phyloP scores from a whole-genome alignment of 2,888 invertebrate genomes.

The Metopia argyrocephala region DNA sequence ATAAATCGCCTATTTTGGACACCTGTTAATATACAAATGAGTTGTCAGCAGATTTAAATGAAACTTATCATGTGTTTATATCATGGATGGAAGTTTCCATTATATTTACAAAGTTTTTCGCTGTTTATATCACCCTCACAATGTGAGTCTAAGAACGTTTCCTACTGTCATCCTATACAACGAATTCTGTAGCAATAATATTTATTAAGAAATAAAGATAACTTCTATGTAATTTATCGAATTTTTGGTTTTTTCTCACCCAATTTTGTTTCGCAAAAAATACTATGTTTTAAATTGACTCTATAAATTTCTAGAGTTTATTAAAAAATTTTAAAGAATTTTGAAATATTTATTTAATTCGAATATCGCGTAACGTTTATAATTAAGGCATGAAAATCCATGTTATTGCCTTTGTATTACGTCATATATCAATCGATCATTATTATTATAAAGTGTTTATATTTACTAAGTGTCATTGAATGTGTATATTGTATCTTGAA shows the following conservation, averaged over 20 bases:
- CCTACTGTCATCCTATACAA: too few relatives aligned
- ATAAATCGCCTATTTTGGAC: too few relatives aligned
- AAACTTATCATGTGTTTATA: too few relatives aligned
- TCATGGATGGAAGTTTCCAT: too few relatives aligned
- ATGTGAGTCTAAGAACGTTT: too few relatives aligned
- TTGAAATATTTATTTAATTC: neutral
- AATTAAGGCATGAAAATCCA: neutral
- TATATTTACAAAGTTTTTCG: too few relatives aligned
- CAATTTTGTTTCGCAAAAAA: neutral
- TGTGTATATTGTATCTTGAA: constrained; percentile 13
- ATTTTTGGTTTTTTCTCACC: neutral
- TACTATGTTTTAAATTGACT: neutral
- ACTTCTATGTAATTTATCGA: too few relatives aligned
- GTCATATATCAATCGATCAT: constrained; percentile 17
- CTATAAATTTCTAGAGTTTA: neutral
- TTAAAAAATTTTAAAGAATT: neutral
- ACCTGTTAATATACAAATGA: too few relatives aligned
- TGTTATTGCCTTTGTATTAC: constrained; percentile 14
- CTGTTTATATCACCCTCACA: too few relatives aligned
- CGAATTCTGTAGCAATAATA: too few relatives aligned
- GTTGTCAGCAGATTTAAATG: too few relatives aligned
- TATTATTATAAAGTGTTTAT: neutral
- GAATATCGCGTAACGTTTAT: neutral
- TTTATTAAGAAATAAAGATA: too few relatives aligned
- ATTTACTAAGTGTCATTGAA: constrained; percentile 22